These are phyloP conservation scores for Rhineura floridana DNA, from an alignment of 2,113 vertebrate genomes.

Conservation along the genomic window DNA sequence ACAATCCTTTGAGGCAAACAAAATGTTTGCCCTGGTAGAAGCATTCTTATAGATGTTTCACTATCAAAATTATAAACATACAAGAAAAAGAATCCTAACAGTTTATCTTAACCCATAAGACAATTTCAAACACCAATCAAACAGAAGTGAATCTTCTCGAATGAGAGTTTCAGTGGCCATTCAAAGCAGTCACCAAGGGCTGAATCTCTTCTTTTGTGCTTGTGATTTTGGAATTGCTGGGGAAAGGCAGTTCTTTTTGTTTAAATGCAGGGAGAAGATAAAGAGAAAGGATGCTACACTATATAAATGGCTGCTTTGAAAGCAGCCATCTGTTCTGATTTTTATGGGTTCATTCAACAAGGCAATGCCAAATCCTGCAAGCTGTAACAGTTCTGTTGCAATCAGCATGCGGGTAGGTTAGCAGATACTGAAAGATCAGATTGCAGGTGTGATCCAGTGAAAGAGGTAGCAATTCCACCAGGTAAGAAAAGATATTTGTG, in stretches of 20 bases:
- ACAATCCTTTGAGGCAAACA: background rate
- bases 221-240: background rate
- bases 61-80: background rate
- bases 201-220: conserved; percentile 14
- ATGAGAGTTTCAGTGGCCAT: conserved; percentile 10
- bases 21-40: conserved; percentile 8
- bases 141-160: background rate
- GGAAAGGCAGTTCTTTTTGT: background rate
- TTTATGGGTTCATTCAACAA: background rate
- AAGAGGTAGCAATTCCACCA: background rate
- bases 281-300: background rate
- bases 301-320: background rate
- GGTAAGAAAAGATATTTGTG: background rate
- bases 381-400: background rate
- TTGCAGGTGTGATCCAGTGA: background rate
- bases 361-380: conserved; percentile 8
- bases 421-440: background rate
- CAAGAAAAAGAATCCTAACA: background rate
- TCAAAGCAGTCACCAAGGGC: background rate
- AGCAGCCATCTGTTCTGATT: background rate
- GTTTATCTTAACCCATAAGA: background rate
- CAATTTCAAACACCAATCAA: conserved; percentile 38
- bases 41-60: conserved; percentile 6
- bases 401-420: conserved; percentile 6
- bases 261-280: background rate